Percentiles rank a stretch among this genome's conserved stretches.
phyloP scores from a whole-genome alignment of 1,140 invertebrate genomes.

The Bradynema listronoti region DNA sequence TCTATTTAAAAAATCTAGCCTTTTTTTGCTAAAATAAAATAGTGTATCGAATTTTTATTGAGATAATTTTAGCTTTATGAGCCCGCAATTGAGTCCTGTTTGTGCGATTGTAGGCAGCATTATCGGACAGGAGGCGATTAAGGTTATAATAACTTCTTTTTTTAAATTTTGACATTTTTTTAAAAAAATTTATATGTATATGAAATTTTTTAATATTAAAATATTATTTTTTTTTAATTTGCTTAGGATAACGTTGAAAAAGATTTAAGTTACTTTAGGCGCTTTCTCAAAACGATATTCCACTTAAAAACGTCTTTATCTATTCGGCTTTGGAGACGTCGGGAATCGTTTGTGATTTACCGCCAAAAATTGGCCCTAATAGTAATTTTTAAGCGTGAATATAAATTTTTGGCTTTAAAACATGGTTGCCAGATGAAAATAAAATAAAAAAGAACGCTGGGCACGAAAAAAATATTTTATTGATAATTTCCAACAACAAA shows the following conservation, averaged over 20 bases:
- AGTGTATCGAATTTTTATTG: no score
- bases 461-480: neutral
- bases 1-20: no score
- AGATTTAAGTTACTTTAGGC: no score
- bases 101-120: constrained; percentile 87
- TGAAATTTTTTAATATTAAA: constrained; percentile 8
- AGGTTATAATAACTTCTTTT: no score
- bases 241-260: no score
- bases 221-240: no score
- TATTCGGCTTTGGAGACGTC: constrained; percentile 49
- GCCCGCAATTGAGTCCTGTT: constrained; percentile 76
- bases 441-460: neutral
- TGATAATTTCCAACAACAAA: neutral
- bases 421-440: neutral
- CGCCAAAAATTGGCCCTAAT: constrained; percentile 5
- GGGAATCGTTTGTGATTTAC: constrained; percentile 25
- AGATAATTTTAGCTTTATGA: constrained; percentile 64
- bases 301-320: constrained; percentile 48
- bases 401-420: neutral
- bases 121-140: constrained; percentile 87
- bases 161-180: no score
- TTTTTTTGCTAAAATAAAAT: no score
- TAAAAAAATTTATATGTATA: neutral
- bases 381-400: neutral
- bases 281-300: constrained; percentile 45